These are phyloP conservation scores for Sphaerodactylus townsendi DNA, from an alignment of 2,113 vertebrate species.

Conservation along the genomic window DNA sequence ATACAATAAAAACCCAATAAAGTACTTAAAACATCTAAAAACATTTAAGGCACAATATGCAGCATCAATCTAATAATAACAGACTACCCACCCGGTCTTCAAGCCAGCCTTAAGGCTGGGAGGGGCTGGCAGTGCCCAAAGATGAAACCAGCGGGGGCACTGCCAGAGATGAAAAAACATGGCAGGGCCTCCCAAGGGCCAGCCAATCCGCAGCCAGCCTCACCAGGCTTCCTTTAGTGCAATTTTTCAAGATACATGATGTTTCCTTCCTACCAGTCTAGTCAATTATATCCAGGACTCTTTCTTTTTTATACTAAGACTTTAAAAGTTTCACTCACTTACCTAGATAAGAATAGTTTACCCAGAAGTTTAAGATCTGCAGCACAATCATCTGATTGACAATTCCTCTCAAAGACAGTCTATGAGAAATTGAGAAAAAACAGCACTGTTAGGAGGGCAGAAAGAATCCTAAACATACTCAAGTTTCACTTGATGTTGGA, in stretches of 20 bases:
- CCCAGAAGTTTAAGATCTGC: slow-evolving; percentile 91
- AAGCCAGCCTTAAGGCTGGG: too few species aligned
- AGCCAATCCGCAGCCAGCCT: too few species aligned
- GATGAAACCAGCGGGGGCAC: too few species aligned
- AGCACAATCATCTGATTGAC: slow-evolving; percentile 93
- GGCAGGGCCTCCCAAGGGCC: too few species aligned
- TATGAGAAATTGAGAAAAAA: slow-evolving; percentile 63
- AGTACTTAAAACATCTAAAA: too few species aligned
- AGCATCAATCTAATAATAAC: too few species aligned
- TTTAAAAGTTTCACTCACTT: slow-evolving; percentile 40
- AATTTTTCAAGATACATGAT: not conserved
- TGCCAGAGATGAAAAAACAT: too few species aligned
- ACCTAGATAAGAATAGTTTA: slow-evolving; percentile 90
- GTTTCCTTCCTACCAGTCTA: not conserved
- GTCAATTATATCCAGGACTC: not conserved
- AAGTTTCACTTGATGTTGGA: slow-evolving; percentile 1
- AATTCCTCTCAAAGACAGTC: slow-evolving; percentile 98
- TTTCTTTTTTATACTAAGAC: not conserved
- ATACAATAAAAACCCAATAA: too few species aligned
- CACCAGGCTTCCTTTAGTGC: not conserved
- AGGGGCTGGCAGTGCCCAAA: too few species aligned
- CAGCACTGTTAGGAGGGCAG: not conserved
- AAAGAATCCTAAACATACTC: not conserved
- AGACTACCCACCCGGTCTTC: too few species aligned
- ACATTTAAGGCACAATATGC: too few species aligned